Base-by-base conservation (phyloP, 2,797 vertebrate genomes). In the Psittacula derbiana region DNA sequence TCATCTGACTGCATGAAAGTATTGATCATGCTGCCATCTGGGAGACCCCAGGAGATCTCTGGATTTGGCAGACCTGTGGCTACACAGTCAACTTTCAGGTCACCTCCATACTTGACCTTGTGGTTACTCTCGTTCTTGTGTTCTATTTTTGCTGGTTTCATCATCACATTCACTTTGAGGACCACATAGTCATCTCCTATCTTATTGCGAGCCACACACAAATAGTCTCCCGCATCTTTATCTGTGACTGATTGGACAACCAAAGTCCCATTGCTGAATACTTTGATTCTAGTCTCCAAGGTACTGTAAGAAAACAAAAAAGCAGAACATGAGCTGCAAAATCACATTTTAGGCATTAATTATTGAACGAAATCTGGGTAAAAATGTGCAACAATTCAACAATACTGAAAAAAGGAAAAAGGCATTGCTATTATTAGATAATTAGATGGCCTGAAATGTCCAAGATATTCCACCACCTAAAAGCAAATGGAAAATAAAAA, bases 1-100 rank as follows among this genome's bases (percentile, higher is more conserved):
- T 97, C 96, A 4, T 98, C 98, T 1, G 98, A 97, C 73, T 98
- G 98, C 97, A 98, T 97, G 61, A 98, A 92, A 3, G 97, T 97
- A 97, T 99, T 98, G 53, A 99, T 97, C 98, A 99, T 98, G 61
- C 99, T 99, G 13, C 99, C 99, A 15, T 99, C 99, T 0, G 99
- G 99, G 7, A 99, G 97, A 16, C 98, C 97, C 99, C 99, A 99
- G 49, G 98, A 99, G 94, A 99, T 99, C 81, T 99, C 98, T 0
- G 99, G 99, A 91, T 98, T 95, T 27, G 99, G 99, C 7, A 99
- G 96, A 38, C 99, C 99, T 5, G 98, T 99, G 5, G 99, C 99
- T 73, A 99, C 98, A 31, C 99, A 99, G 96, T 99, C 99, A 28
- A 99, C 98, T 80, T 98, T 98, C 49, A 99, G 97, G 92, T 98